phyloP scores from a whole-genome alignment of 1,140 invertebrate genomes.

The Neotoxoptera formosana region DNA sequence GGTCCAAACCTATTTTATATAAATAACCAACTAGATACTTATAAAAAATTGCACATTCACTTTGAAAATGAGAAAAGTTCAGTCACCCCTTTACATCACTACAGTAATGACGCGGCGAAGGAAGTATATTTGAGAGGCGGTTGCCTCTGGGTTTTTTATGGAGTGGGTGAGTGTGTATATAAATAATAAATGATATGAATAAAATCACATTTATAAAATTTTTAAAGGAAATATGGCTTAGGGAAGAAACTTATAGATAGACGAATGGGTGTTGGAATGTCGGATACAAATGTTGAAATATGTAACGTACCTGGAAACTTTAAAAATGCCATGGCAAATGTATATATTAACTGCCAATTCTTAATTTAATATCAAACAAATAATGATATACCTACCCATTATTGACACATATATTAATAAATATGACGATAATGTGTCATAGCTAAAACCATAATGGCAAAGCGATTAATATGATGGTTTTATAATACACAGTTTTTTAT shows the following conservation, averaged over 20 bases:
- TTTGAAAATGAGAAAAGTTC: not conserved
- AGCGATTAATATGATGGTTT: too few species aligned
- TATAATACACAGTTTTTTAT: too few species aligned
- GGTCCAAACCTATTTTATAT: not conserved
- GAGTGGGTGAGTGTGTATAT: not conserved
- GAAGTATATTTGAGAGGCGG: not conserved
- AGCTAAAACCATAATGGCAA: too few species aligned
- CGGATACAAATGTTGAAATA: not conserved
- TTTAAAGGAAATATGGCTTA: not conserved
- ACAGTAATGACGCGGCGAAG: not conserved
- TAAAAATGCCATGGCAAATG: not conserved
- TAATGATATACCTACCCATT: not conserved
- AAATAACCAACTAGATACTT: conserved; percentile 10
- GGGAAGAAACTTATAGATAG: not conserved
- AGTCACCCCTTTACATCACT: not conserved
- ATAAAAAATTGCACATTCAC: not conserved
- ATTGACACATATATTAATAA: not conserved
- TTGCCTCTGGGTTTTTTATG: not conserved
- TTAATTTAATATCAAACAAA: not conserved
- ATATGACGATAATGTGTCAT: not conserved
- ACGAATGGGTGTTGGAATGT: not conserved
- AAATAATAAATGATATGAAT: not conserved
- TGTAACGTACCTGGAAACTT: not conserved
- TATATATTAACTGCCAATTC: not conserved
- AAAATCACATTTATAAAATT: not conserved